Conservation (phyloP, 2,797 vertebrate genomes). For the Eulemur albifrons region DNA sequence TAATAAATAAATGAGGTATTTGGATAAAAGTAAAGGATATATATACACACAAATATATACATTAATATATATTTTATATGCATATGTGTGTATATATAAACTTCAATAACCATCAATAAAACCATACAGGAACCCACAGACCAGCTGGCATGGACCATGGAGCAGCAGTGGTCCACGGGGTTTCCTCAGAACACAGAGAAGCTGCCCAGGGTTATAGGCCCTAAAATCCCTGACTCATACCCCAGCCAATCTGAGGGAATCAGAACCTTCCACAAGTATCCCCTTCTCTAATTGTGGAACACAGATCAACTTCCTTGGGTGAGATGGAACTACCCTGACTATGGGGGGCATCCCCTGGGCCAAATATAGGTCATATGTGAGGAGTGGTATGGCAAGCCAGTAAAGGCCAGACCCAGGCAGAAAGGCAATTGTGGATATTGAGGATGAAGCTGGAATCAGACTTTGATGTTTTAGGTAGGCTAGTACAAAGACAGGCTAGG, state of each 20-base stretch:
- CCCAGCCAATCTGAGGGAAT: not conserved
- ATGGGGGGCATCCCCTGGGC: not conserved
- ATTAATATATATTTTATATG: not conserved
- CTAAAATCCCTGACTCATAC: not conserved
- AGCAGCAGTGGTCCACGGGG: not conserved
- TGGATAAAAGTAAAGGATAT: slow-evolving; percentile 4
- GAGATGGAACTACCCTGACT: not conserved
- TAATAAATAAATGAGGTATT: not conserved
- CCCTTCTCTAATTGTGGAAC: not conserved
- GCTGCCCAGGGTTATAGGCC: not conserved
- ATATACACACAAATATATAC: not conserved
- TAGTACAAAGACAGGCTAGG: not conserved
- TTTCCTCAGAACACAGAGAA: not conserved
- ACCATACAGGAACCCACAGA: not conserved
- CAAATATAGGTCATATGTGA: not conserved
- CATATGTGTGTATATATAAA: not conserved
- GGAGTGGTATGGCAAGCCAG: not conserved
- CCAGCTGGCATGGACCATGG: not conserved
- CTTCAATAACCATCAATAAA: not conserved
- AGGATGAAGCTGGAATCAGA: not conserved
- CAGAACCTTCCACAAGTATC: not conserved
- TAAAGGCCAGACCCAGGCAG: not conserved
- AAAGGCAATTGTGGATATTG: not conserved
- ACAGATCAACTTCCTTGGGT: not conserved
- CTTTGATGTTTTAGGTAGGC: not conserved